Base-by-base conservation (phyloP, 2,888 invertebrate genomes). In the Macrosoma leucophasiata region DNA sequence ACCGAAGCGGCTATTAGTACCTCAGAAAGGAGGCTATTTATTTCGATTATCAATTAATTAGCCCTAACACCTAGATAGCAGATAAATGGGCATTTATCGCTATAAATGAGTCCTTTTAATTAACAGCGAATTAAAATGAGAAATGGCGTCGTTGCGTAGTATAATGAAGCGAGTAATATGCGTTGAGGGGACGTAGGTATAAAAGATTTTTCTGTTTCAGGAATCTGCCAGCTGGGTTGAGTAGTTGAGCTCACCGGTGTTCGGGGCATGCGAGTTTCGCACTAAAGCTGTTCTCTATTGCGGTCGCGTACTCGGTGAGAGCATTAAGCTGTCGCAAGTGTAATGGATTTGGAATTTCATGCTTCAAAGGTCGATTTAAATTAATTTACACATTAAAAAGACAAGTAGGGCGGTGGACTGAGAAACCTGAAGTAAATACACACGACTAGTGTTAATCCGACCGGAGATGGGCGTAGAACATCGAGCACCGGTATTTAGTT, bases 281-380 rank as follows among this genome's bases (percentile, higher is more conserved):
- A 41, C 47, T 47, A 51, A 38, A 52, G 51, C 49, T 45, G 52
- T 61, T 66, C 65, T 68, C 62, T 64, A 13, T 28, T 8, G 29
- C 48, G 56, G 50, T 30, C 15, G 52, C 43, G 54, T 58, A 52
- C 56, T 58, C 54, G 42, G 48, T 38, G 41, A 40, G 42, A 60
- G 58, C 71, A 77, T 77, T 77, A 76, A 73, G 60, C 72, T 77
- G 78, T 81, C 76, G 50, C 43, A 37, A 37, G 39, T 18, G 61
- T 73, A 79, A 78, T 76, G 75, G 65, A 76, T 77, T 68, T 65
- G 62, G 78, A 72, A 78, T 81, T 74, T 76, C 66, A 69, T 63
- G 67, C 66, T 63, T 50, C 63, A 66, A 71, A 70, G 71, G 72
- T 74, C 67, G 68, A 64, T 71, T 71, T 69, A 72, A 79, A 79